A percentile compares a stretch with the other conserved stretches of the same genome.
Conservation (phyloP, 2,797 vertebrate genomes). For the Schizopygopsis malacanthus region DNA sequence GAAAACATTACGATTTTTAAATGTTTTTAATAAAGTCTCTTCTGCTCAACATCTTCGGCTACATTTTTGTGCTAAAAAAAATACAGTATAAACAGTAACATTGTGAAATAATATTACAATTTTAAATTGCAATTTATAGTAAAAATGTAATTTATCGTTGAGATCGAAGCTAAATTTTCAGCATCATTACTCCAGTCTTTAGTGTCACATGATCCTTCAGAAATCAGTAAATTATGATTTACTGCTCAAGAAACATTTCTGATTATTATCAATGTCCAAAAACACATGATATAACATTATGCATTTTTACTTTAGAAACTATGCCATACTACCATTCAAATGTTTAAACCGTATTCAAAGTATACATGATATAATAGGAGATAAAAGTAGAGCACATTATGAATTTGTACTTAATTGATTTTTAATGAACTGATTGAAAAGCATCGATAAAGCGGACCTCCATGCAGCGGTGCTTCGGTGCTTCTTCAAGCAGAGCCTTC, state of each 20-base stretch:
- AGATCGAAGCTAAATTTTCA: not conserved
- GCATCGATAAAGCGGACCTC: constrained; percentile 74
- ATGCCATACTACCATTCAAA: not conserved
- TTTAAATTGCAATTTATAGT: no score
- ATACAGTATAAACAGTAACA: not conserved
- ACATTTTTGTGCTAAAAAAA: no score
- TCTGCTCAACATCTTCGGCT: no score
- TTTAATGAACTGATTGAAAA: not conserved
- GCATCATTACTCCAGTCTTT: not conserved
- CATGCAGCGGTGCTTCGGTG: constrained; percentile 81
- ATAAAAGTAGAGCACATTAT: not conserved
- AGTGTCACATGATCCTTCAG: not conserved
- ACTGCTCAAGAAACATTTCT: no score
- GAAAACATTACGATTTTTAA: no score
- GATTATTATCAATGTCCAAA: not conserved
- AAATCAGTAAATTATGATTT: not conserved
- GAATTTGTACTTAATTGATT: no score
- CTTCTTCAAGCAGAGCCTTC: constrained; percentile 82
- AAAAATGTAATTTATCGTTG: not conserved
- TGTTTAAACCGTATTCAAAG: not conserved
- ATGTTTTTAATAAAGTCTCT: no score
- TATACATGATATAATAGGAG: not conserved
- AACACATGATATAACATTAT: no score
- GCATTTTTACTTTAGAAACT: no score
- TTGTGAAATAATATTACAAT: not conserved